Base-by-base conservation (phyloP, 2,113 vertebrate species). In the Urocitellus parryii region DNA sequence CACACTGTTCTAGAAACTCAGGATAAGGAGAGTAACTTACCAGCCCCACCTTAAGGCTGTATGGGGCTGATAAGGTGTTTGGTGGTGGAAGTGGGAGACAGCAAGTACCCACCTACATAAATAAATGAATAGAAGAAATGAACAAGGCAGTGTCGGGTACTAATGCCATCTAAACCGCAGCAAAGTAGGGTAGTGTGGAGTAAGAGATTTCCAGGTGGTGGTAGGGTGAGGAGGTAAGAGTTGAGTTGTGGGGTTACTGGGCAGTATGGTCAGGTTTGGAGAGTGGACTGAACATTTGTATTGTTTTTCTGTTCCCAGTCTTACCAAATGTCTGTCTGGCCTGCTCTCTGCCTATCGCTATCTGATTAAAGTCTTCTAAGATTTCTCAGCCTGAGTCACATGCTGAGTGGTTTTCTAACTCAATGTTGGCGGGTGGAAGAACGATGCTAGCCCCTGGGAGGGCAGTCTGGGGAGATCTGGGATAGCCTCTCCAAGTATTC, bases 301-400 rank as follows among this genome's bases (percentile, higher is more conserved):
- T 24, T 37, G n/a, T 48, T 94, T 79, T 61, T 79, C 65, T 92
- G 72, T 18, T 80, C 14, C 83, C 3, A 6, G 32, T 81, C n/a
- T 85, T 58, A 68, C 6, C 25, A 22, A n/a, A 53, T 8, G 16
- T 9, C 70, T 58, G 4, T 87, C 53, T 39, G 67, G 32, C 48
- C 45, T 68, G 91, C 32, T 12, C 22, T 14, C 42, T 9, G 39
- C 39, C 79, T 56, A 24, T n/a, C 25, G 53, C 14, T 16, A 5
- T 42, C 72, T 70, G 79, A 94, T 82, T n/a, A 14, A 87, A 90
- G 34, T 53, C 20, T 80, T 74, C 74, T 5, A 42, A 67, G 63
- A 78, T 65, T 29, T 45, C 84, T 90, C 34, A 82, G 78, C n/a
- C 39, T 27, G 39, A 90, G 83, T 96, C 63, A 67, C 58, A n/a